phyloP scores from a whole-genome alignment of 2,113 vertebrate species.

The Hylia prasina region DNA sequence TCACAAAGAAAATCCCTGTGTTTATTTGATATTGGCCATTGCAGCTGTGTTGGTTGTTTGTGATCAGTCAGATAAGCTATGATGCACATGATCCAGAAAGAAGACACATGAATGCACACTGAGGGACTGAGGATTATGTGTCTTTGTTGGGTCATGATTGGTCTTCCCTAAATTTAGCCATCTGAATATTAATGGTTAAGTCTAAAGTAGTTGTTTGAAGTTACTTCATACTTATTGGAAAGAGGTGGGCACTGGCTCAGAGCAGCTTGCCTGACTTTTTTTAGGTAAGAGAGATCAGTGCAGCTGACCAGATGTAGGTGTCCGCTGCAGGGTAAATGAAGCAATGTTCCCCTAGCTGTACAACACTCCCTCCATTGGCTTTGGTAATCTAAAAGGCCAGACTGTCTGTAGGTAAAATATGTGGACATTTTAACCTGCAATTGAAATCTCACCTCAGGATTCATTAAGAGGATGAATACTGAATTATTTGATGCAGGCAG shows the following conservation, averaged over 20 bases:
- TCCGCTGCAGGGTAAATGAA: neutral
- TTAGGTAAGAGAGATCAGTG: neutral
- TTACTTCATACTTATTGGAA: neutral
- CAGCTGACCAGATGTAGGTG: neutral
- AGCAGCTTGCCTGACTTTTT: neutral
- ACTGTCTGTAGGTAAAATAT: neutral
- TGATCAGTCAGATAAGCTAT: neutral
- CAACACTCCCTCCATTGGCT: neutral
- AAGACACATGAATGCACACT: neutral
- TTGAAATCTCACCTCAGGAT: neutral
- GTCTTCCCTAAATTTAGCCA: neutral
- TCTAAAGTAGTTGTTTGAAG: neutral
- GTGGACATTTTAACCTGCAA: neutral
- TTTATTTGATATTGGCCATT: neutral
- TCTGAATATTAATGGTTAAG: neutral
- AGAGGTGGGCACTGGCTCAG: neutral
- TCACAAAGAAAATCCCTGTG: neutral
- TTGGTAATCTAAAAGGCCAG: neutral
- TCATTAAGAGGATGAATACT: neutral
- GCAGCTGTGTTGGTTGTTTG: neutral
- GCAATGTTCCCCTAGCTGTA: neutral
- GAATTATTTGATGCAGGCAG: neutral
- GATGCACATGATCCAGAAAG: neutral
- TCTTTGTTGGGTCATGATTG: neutral
- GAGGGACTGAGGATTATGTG: neutral